phyloP scores from a whole-genome alignment of 2,888 invertebrate species.

The Meandrusa payeni region DNA sequence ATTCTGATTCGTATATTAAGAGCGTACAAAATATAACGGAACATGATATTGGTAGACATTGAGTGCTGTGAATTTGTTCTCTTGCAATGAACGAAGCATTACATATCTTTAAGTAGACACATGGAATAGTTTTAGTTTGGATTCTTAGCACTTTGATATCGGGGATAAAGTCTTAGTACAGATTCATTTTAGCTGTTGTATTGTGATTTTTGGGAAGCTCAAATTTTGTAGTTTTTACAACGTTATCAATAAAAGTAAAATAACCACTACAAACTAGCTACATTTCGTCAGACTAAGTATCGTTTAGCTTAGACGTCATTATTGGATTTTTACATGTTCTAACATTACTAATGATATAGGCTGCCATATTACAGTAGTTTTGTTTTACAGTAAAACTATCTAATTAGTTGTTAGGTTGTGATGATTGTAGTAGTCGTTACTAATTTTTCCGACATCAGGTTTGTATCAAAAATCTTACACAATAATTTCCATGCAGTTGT shows the following conservation, averaged over 20 bases:
- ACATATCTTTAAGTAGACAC: conserved; percentile 59
- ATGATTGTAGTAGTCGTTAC: too few relatives aligned
- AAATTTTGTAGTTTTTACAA: conserved; percentile 58
- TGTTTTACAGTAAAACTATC: conserved; percentile 44
- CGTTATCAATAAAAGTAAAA: conserved; percentile 2
- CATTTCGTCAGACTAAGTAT: conserved; percentile 35
- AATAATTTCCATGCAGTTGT: conserved; percentile 40
- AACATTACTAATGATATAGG: conserved; percentile 32
- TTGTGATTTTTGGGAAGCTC: conserved; percentile 50
- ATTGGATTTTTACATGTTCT: conserved; percentile 22
- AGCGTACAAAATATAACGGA: conserved; percentile 38
- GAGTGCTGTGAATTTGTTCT: conserved; percentile 57
- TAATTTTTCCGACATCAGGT: too few relatives aligned
- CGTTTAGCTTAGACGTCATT: conserved; percentile 36
- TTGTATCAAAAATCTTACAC: too few relatives aligned
- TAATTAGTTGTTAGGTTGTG: conserved; percentile 35
- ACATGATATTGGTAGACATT: conserved; percentile 33
- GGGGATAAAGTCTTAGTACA: conserved; percentile 27
- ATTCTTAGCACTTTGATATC: conserved; percentile 16
- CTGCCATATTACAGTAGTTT: conserved; percentile 53
- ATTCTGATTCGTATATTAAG: conserved; percentile 24
- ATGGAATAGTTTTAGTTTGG: conserved; percentile 49
- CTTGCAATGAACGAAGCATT: conserved; percentile 43
- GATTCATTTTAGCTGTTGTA: conserved; percentile 31
- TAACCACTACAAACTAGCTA: conserved; percentile 25